Evolutionary conservation across 2,113 vertebrate species (phyloP).

Genomic region (Nycticebus coucang): DNA sequence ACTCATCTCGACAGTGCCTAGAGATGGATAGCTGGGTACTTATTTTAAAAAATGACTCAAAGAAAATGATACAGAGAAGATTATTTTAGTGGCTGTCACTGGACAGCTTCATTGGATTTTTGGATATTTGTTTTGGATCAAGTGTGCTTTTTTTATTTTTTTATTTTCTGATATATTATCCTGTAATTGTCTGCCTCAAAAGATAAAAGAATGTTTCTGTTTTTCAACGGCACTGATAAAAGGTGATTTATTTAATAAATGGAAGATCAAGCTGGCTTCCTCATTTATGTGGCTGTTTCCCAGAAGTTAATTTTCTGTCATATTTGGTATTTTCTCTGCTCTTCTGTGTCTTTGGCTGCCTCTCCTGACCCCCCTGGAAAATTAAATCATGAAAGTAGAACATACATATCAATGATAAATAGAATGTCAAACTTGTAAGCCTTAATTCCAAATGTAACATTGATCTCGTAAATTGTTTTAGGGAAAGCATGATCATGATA

Average conservation of each 20-base stretch:
- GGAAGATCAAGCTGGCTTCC: neutral
- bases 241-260: constrained; percentile 61
- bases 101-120: constrained; percentile 42
- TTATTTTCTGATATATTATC: constrained; percentile 60
- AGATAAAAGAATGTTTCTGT: constrained; percentile 45
- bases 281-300: constrained; percentile 33
- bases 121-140: constrained; percentile 59
- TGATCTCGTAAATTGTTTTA: constrained; percentile 4
- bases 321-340: neutral
- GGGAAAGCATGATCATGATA: neutral
- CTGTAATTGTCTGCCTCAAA: constrained; percentile 36
- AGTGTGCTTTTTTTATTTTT: constrained; percentile 13
- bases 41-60: constrained; percentile 54
- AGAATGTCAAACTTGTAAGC: constrained; percentile 23
- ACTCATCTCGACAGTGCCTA: constrained; percentile 18
- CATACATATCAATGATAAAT: neutral
- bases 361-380: neutral
- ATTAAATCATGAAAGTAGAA: constrained; percentile 47
- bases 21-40: constrained; percentile 60
- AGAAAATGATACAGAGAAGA: constrained; percentile 54
- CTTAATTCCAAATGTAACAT: constrained; percentile 10
- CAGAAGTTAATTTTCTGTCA: constrained; percentile 55
- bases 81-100: constrained; percentile 57
- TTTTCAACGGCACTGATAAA: constrained; percentile 35
- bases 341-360: neutral